phyloP scores from a whole-genome alignment of 2,113 vertebrate species.

The Menura novaehollandiae region DNA sequence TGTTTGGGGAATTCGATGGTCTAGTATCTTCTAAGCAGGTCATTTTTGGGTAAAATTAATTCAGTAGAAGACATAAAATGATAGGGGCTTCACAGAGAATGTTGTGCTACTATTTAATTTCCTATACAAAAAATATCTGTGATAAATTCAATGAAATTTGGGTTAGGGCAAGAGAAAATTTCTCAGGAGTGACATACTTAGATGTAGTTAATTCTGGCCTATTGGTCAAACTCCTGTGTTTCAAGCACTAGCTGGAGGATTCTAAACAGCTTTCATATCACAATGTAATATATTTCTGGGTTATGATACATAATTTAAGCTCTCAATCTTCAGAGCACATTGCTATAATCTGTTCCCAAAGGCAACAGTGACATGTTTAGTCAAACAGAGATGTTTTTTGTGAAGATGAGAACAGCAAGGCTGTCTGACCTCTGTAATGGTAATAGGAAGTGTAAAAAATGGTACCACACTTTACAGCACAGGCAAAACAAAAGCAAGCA shows the following conservation, averaged over 20 bases:
- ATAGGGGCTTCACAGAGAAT: neutral
- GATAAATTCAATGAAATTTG: neutral
- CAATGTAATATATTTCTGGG: neutral
- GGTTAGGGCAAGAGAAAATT: neutral
- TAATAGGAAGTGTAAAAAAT: neutral
- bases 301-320: neutral
- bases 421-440: neutral
- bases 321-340: neutral
- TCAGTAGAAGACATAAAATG: neutral
- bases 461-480: neutral
- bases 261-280: neutral
- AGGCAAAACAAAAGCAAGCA: neutral
- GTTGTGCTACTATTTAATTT: neutral
- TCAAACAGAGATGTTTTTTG: neutral
- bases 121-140: neutral
- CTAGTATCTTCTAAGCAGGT: neutral
- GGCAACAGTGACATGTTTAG: neutral
- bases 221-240: neutral
- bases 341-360: neutral
- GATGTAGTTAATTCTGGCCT: neutral
- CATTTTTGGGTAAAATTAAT: neutral
- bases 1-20: neutral
- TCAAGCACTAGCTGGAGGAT: neutral
- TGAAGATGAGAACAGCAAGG: conserved; percentile 14
- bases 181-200: neutral